Conservation (phyloP, 2,888 invertebrate species). For the Acanthosepion pharaonis region DNA sequence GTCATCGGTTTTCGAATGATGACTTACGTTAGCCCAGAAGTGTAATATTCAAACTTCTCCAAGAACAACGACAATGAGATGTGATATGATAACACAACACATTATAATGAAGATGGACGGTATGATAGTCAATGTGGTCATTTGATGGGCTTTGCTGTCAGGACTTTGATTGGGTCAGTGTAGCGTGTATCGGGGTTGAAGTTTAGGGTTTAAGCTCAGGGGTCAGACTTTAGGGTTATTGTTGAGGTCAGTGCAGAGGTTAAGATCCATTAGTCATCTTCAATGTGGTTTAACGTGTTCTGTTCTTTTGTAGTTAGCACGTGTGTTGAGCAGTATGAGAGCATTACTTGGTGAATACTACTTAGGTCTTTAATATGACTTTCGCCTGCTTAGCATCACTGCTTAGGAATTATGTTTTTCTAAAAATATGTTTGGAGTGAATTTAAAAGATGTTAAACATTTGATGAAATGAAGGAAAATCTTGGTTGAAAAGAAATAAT, state of each 20-base stretch:
- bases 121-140: not conserved
- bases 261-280: not conserved
- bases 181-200: not conserved
- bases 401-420: too few relatives aligned
- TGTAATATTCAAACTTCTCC: not conserved
- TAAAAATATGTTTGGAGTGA: too few relatives aligned
- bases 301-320: not conserved
- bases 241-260: not conserved
- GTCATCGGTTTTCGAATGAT: not conserved
- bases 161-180: slow-evolving; percentile 8
- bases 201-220: not conserved
- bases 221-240: not conserved
- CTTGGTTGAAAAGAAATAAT: too few relatives aligned
- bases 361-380: not conserved
- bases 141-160: slow-evolving; percentile 3
- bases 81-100: not conserved
- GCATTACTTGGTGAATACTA: not conserved
- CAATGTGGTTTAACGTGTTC: not conserved
- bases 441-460: too few relatives aligned
- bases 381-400: not conserved
- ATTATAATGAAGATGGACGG: not conserved
- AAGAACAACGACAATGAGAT: not conserved
- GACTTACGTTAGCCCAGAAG: not conserved
- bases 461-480: too few relatives aligned
- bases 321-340: not conserved